Evolutionary conservation across 2,113 vertebrate genomes (phyloP).

Genomic region (Erythrocercus mccallii): DNA sequence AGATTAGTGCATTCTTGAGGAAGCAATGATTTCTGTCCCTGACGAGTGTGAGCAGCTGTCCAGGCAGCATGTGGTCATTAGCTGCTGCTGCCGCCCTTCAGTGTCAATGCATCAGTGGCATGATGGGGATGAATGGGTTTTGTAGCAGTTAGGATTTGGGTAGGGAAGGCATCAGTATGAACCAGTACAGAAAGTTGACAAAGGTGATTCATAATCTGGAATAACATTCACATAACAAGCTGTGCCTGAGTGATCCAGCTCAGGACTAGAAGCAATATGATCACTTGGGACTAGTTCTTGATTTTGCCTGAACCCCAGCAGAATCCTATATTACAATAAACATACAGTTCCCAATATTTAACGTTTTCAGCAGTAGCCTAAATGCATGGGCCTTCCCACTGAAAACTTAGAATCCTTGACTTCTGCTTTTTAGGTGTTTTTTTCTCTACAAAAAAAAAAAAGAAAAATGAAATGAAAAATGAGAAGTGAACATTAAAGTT

Average conservation of each 20-base stretch:
- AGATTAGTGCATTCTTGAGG: not conserved
- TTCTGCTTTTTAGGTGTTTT: not conserved
- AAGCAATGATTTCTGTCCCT: not conserved
- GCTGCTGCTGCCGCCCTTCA: not conserved
- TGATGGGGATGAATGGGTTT: not conserved
- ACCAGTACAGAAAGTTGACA: not conserved
- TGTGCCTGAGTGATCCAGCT: not conserved
- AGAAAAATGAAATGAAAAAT: not conserved
- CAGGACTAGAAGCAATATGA: not conserved
- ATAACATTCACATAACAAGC: not conserved
- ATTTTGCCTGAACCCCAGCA: not conserved
- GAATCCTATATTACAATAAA: not conserved
- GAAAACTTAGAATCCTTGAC: not conserved
- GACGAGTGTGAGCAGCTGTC: not conserved
- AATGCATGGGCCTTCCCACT: not conserved
- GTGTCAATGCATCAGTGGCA: fast-evolving
- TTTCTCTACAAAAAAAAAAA: not conserved
- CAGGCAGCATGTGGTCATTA: not conserved
- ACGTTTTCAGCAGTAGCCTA: not conserved
- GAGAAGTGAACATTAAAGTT: not conserved
- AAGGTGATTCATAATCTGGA: not conserved
- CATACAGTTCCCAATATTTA: not conserved
- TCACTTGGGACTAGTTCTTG: not conserved
- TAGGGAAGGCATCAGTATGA: not conserved
- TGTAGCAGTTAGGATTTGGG: not conserved